These are phyloP conservation scores for Huso huso DNA, from an alignment of 2,797 vertebrate species.

Conservation along the genomic window DNA sequence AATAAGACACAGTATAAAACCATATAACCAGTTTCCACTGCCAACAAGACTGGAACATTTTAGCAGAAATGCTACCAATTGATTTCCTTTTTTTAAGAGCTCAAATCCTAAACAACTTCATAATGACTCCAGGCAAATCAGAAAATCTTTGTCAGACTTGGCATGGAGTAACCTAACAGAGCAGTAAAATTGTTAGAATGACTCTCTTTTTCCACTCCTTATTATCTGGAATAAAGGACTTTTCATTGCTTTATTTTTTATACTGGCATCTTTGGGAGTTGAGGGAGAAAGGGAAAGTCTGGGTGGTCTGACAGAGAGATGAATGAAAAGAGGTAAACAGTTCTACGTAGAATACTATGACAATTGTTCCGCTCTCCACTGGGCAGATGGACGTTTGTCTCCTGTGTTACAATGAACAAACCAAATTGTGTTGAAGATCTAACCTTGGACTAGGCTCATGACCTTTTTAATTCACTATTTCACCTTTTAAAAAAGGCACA, in stretches of 20 bases:
- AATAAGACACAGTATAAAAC: no score
- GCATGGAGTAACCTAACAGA: background rate
- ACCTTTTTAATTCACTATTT: constrained; percentile 46
- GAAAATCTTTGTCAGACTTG: background rate
- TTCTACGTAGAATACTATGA: constrained; percentile 22
- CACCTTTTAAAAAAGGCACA: constrained; percentile 30
- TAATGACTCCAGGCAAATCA: background rate
- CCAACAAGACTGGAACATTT: no score
- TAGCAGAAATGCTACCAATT: no score
- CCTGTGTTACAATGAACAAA: constrained; percentile 47
- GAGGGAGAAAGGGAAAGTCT: constrained; percentile 47
- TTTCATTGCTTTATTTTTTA: background rate
- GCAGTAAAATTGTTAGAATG: background rate
- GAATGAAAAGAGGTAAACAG: constrained; percentile 28
- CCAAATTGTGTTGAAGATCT: constrained; percentile 12
- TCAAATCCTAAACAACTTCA: background rate
- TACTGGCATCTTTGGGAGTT: constrained; percentile 31
- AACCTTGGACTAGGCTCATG: constrained; percentile 40
- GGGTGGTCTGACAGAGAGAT: constrained; percentile 63
- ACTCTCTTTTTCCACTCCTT: background rate
- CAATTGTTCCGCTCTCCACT: constrained; percentile 47
- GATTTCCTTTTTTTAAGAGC: background rate
- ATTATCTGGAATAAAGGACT: background rate
- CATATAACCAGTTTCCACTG: no score
- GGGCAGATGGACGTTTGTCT: constrained; percentile 68